phyloP scores from a whole-genome alignment of 1,140 invertebrate species.

The Bombus ignitus region DNA sequence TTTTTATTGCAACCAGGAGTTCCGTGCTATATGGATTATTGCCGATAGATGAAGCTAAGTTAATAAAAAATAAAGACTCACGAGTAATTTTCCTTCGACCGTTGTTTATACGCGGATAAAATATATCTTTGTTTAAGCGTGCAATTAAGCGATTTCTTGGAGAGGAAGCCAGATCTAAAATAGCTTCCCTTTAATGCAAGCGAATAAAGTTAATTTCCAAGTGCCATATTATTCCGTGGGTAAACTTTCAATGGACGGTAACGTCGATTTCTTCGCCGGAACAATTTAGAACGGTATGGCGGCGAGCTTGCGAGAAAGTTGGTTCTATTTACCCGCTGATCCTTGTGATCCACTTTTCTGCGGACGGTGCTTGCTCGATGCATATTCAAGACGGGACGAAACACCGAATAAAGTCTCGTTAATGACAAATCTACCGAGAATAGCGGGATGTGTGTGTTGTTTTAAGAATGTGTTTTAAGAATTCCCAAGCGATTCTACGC shows the following conservation, averaged over 20 bases:
- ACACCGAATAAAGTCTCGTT: slow-evolving; percentile 60
- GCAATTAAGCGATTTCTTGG: not conserved
- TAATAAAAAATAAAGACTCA: not conserved
- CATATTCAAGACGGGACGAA: slow-evolving; percentile 55
- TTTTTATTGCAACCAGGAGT: not conserved
- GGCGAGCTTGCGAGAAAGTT: slow-evolving; percentile 46
- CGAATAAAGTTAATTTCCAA: slow-evolving; percentile 30
- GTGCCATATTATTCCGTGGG: slow-evolving; percentile 13
- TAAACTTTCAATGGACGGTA: slow-evolving; percentile 45
- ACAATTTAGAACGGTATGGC: slow-evolving; percentile 44
- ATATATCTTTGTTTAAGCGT: not conserved
- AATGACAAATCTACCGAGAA: slow-evolving; percentile 44
- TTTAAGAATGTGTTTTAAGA: slow-evolving; percentile 33
- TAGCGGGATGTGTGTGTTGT: slow-evolving; percentile 29
- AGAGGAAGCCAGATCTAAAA: not conserved
- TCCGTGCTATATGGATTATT: not conserved
- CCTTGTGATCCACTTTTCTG: slow-evolving; percentile 65
- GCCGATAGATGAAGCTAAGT: not conserved
- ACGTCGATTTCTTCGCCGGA: slow-evolving; percentile 27
- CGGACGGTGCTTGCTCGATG: slow-evolving; percentile 43
- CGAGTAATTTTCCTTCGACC: not conserved
- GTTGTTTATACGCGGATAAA: not conserved
- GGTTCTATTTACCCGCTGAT: slow-evolving; percentile 63
- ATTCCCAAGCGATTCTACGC: slow-evolving; percentile 29
- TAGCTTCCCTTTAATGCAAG: not conserved